These are phyloP conservation scores for Brachirus orientalis DNA, from an alignment of 2,113 vertebrate species.

Conservation along the genomic window DNA sequence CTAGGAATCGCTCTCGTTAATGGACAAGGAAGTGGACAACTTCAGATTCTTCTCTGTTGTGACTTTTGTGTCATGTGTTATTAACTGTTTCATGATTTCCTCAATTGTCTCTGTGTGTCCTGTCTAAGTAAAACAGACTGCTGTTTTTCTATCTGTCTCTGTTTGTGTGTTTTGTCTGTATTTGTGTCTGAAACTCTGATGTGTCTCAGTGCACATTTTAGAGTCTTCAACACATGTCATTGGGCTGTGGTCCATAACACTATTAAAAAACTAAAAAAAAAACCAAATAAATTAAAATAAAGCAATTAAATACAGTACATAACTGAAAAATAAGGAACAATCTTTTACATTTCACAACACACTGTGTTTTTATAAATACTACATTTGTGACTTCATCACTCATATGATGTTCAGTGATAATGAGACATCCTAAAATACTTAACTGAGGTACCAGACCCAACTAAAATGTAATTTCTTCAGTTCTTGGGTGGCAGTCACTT, in stretches of 20 bases:
- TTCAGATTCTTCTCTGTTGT: too few species aligned
- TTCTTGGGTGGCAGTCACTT: conserved; percentile 24
- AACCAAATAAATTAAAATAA: neutral
- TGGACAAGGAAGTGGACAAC: neutral
- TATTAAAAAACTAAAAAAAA: conserved; percentile 11
- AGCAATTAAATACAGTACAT: neutral
- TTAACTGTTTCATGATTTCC: conserved; percentile 46
- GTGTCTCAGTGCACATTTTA: conserved; percentile 46
- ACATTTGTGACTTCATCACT: neutral
- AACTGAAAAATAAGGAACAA: neutral
- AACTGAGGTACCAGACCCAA: conserved; percentile 12
- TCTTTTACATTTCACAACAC: neutral
- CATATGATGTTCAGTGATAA: neutral
- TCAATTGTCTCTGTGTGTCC: conserved; percentile 56
- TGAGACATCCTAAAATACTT: conserved; percentile 6
- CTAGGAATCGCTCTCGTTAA: neutral
- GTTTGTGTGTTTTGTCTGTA: conserved; percentile 58
- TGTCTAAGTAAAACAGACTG: conserved; percentile 47
- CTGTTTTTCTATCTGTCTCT: conserved; percentile 22
- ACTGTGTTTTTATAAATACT: neutral
- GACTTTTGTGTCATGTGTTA: conserved; percentile 56
- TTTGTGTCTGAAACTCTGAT: conserved; percentile 71
- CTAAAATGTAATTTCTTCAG: conserved; percentile 21
- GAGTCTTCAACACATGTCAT: conserved; percentile 62
- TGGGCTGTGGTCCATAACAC: conserved; percentile 38